Conservation (phyloP, 1,140 invertebrate genomes). For the Sesamia nonagrioides region DNA sequence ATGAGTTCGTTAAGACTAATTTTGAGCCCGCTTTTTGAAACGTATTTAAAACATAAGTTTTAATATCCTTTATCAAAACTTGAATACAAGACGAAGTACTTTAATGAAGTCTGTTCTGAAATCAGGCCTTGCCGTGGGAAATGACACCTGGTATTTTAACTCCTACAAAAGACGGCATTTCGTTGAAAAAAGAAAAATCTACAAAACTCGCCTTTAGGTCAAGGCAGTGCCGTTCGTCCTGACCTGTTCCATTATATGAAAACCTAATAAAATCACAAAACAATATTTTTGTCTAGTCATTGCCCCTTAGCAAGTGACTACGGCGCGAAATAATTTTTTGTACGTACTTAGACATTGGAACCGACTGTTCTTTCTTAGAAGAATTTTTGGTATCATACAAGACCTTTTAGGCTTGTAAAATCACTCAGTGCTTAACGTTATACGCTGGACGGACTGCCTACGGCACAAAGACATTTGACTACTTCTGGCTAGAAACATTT, state of each 20-base stretch:
- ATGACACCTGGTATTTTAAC: neutral
- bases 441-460: too few species aligned
- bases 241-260: conserved; percentile 29
- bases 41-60: too few species aligned
- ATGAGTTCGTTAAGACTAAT: too few species aligned
- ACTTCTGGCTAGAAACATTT: too few species aligned
- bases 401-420: too few species aligned
- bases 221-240: conserved; percentile 17
- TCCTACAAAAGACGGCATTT: neutral
- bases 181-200: conserved; percentile 32
- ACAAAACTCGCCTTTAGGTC: conserved; percentile 30
- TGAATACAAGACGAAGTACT: neutral
- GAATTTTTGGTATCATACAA: too few species aligned
- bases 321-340: neutral
- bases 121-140: neutral
- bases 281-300: conserved; percentile 31
- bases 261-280: conserved; percentile 1
- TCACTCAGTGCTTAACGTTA: too few species aligned
- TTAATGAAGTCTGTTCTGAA: neutral
- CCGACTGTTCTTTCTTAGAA: neutral
- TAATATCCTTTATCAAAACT: too few species aligned
- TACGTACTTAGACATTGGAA: neutral
- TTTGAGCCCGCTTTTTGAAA: too few species aligned
- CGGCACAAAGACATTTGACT: too few species aligned
- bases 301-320: neutral